Conservation (phyloP, 2,888 invertebrate genomes). For the Plutella xylostella region DNA sequence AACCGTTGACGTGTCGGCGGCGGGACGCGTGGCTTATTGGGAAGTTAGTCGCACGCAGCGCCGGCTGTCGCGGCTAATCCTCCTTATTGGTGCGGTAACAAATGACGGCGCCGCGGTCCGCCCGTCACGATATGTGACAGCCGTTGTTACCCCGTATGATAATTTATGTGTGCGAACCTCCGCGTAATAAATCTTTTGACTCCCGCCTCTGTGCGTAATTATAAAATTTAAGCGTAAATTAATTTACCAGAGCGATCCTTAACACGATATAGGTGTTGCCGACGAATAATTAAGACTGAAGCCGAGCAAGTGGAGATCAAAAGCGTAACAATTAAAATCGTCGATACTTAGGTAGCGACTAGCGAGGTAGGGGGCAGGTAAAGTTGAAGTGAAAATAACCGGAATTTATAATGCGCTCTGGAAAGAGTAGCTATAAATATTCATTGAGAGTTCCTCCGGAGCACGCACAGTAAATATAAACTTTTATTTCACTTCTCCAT, state of each 20-base stretch:
- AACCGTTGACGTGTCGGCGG: conserved; percentile 45
- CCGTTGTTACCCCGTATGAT: too few relatives aligned
- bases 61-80: conserved; percentile 50
- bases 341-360: too few relatives aligned
- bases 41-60: conserved; percentile 46
- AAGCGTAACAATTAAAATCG: conserved; percentile 41
- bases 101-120: conserved; percentile 35
- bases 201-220: too few relatives aligned
- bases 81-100: conserved; percentile 57
- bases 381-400: conserved; percentile 52
- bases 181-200: too few relatives aligned
- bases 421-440: conserved; percentile 56
- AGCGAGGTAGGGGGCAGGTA: too few relatives aligned
- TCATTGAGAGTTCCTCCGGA: conserved; percentile 37
- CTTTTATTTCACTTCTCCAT: conserved; percentile 61
- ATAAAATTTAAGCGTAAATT: too few relatives aligned
- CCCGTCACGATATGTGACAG: neutral
- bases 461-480: conserved; percentile 65
- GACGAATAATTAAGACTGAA: too few relatives aligned
- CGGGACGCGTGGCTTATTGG: conserved; percentile 54
- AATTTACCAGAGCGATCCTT: too few relatives aligned
- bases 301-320: conserved; percentile 33
- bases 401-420: conserved; percentile 22
- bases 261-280: too few relatives aligned
- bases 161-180: too few relatives aligned